Evolutionary conservation across 2,888 invertebrate genomes (phyloP).

Genomic region (Spodoptera picta): DNA sequence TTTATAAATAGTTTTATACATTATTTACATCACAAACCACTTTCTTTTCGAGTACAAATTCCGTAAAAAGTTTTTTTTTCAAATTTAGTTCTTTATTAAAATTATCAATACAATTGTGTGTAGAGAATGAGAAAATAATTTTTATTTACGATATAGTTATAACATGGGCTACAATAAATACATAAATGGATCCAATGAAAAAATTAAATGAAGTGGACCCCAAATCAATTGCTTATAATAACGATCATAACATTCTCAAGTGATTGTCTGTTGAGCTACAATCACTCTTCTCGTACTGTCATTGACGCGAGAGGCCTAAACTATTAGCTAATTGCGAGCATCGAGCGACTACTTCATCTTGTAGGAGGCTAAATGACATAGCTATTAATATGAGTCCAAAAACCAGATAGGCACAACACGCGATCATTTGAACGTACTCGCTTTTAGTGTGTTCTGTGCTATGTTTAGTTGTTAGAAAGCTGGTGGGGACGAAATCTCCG

Average conservation of each 20-base stretch:
- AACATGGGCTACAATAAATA: slow-evolving; percentile 67
- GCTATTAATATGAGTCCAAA: slow-evolving; percentile 94
- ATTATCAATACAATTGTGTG: slow-evolving; percentile 63
- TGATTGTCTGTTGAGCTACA: slow-evolving; percentile 84
- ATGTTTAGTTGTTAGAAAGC: slow-evolving; percentile 83
- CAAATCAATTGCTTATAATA: slow-evolving; percentile 71
- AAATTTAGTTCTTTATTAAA: slow-evolving; percentile 63
- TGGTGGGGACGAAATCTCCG: slow-evolving; percentile 92
- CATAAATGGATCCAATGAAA: slow-evolving; percentile 63
- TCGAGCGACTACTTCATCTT: slow-evolving; percentile 93
- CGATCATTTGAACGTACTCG: slow-evolving; percentile 92
- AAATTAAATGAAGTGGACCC: slow-evolving; percentile 63
- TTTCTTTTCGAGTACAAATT: slow-evolving; percentile 82
- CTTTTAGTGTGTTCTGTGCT: slow-evolving; percentile 79
- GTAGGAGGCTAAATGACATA: slow-evolving; percentile 95
- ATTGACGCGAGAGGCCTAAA: slow-evolving; percentile 91
- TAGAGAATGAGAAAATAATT: slow-evolving; percentile 78
- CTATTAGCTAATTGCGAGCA: slow-evolving; percentile 92
- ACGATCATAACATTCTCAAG: slow-evolving; percentile 87
- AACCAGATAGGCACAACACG: slow-evolving; percentile 93
- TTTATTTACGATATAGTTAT: slow-evolving; percentile 67
- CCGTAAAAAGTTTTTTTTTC: slow-evolving; percentile 77
- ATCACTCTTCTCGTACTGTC: slow-evolving; percentile 87
- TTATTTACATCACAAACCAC: slow-evolving; percentile 83
- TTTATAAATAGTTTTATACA: slow-evolving; percentile 86